A percentile compares a stretch with the other conserved stretches of the same genome.
phyloP scores from a whole-genome alignment of 2,797 vertebrate species.

The Microctenopoma lineatum region DNA sequence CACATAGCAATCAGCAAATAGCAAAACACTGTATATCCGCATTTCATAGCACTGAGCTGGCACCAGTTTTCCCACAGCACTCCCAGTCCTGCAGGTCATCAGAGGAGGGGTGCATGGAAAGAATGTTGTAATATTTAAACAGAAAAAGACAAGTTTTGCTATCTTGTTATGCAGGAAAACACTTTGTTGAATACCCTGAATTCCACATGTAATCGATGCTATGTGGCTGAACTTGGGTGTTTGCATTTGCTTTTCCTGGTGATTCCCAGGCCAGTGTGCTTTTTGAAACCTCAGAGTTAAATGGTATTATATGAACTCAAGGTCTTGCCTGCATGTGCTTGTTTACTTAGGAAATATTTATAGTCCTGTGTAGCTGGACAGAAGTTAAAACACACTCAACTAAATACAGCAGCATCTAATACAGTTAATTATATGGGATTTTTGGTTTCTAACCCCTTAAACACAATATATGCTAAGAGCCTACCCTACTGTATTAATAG shows the following conservation, averaged over 20 bases:
- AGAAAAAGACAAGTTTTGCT: conserved; percentile 81
- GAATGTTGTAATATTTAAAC: conserved; percentile 85
- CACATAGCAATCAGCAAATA: conserved; percentile 15
- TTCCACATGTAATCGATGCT: conserved; percentile 89
- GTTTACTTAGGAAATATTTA: conserved; percentile 65
- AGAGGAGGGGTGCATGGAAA: conserved; percentile 73
- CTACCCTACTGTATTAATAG: conserved; percentile 63
- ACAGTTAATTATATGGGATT: conserved; percentile 47
- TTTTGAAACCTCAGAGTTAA: conserved; percentile 57
- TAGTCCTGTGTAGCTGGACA: conserved; percentile 31
- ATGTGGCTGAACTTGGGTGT: conserved; percentile 77
- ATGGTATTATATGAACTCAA: conserved; percentile 49
- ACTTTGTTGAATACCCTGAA: conserved; percentile 82
- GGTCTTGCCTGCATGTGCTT: conserved; percentile 27
- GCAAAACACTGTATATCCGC: conserved; percentile 50
- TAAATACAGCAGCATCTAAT: conserved; percentile 26
- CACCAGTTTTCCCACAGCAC: conserved; percentile 79
- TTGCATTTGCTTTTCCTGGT: conserved; percentile 45
- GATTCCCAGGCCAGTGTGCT: conserved; percentile 46
- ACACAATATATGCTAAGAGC: conserved; percentile 34
- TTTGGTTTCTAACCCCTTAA: conserved; percentile 50
- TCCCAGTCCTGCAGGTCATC: conserved; percentile 74
- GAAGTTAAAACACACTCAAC: conserved; percentile 42
- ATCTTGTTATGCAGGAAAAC: conserved; percentile 85
- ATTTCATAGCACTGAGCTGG: conserved; percentile 65